Evolutionary conservation across 2,888 invertebrate species (phyloP).

Genomic region (Cataglyphis rosenhaueri): DNA sequence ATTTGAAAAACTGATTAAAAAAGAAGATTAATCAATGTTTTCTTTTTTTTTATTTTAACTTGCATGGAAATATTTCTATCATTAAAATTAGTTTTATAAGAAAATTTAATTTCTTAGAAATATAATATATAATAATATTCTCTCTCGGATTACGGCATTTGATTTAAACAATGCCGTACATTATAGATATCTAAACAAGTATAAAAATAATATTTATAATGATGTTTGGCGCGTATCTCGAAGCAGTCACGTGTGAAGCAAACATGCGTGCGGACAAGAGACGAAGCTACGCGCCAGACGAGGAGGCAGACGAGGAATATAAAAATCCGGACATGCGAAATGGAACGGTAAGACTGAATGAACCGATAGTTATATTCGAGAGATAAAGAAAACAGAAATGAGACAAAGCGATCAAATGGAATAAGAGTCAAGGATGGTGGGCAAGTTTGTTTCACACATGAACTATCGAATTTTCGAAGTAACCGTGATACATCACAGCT

Average conservation of each 20-base stretch:
- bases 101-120: slow-evolving; percentile 14
- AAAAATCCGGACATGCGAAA: not conserved
- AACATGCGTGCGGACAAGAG: slow-evolving; percentile 67
- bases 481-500: slow-evolving; percentile 43
- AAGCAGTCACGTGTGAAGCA: slow-evolving; percentile 68
- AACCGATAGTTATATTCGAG: slow-evolving; percentile 18
- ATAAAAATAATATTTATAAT: not conserved
- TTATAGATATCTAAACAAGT: slow-evolving; percentile 5
- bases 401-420: slow-evolving; percentile 8
- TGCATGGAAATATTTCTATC: not conserved
- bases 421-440: slow-evolving; percentile 44
- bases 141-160: not conserved
- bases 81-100: not conserved
- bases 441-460: slow-evolving; percentile 74
- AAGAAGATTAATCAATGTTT: not conserved
- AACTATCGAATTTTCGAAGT: slow-evolving; percentile 68
- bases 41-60: not conserved
- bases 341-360: not conserved
- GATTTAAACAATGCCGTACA: not conserved
- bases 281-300: slow-evolving; percentile 65
- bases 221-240: slow-evolving; percentile 3
- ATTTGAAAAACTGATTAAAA: not conserved
- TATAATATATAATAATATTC: slow-evolving; percentile 1
- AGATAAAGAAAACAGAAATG: slow-evolving; percentile 10
- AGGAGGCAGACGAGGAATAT: slow-evolving; percentile 61